Evolutionary conservation across 2,888 invertebrate species (phyloP), one percentile per base, ranked within the genome.

Genomic region (Drosophila mercatorum): DNA sequence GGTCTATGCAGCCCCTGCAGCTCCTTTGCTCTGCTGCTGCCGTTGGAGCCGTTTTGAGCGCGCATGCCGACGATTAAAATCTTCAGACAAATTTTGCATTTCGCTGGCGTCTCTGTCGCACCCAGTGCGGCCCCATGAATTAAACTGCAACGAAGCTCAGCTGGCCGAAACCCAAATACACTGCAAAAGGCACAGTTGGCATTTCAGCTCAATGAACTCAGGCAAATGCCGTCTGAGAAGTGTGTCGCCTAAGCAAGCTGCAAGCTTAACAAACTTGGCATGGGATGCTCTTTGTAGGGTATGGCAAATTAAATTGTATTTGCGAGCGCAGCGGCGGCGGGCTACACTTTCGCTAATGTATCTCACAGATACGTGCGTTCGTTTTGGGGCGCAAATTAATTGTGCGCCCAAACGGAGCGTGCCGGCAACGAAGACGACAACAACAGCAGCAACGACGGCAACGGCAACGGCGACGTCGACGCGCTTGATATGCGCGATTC

Each of bases 401-500:
- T 91, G 91, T 91, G 89, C 89, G 83, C 84, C 87, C 90, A 91
- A 91, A 91, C 91, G 91, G 91, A 91, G 91, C 91, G 91, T 91
- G 91, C 91, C 91, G 75, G 75, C 78, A 70, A 47, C 66, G 60
- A 53, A 55, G 68, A 60, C 72, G 51, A 64, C 43, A 36, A 65
- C 57, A 14, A 44, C 46, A 41, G 40, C 26, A 51, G 10, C 52
- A 10, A 55, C 22, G 8, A 51, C 36, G 12, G 10, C 31, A 26
- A 49, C 41, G 40, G 36, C 22, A 68, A 83, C 72, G 70, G 69
- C 80, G 91, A 91, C 90, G 88, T 69, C 85, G 91, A 90, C 91
- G 91, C 91, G 91, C 91, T 91, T 91, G 91, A 91, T 91, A 91
- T 91, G 91, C 91, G 88, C 91, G 88, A 91, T 91, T 91, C 91